A percentile compares a stretch with the other conserved stretches of the same genome.
These are phyloP conservation scores for Drosophila meridionalis DNA, from an alignment of 2,888 invertebrate species.

Conservation along the genomic window DNA sequence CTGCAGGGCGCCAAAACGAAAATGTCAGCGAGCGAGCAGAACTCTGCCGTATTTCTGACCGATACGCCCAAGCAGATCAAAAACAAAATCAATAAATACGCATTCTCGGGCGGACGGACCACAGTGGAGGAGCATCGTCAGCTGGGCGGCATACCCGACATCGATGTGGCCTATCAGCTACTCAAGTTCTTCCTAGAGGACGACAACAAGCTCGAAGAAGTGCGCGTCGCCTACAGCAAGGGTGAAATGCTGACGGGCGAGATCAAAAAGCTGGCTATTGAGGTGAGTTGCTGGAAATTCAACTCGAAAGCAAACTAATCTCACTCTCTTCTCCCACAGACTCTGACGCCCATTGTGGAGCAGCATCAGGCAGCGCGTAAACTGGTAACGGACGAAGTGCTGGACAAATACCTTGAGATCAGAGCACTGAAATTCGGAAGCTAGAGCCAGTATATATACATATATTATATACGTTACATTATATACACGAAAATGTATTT, in stretches of 20 bases:
- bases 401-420: constrained; percentile 93
- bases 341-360: constrained; percentile 91
- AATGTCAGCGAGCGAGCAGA: constrained; percentile 98
- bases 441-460: constrained; percentile 40
- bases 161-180: constrained; percentile 98
- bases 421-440: constrained; percentile 89
- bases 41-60: constrained; percentile 97
- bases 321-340: constrained; percentile 58
- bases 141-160: constrained; percentile 97
- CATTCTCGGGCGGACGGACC: constrained; percentile 97
- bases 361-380: constrained; percentile 93
- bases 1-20: constrained; percentile 98
- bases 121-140: constrained; percentile 96
- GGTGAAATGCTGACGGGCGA: constrained; percentile 97
- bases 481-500: constrained; percentile 37
- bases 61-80: constrained; percentile 98
- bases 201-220: constrained; percentile 92
- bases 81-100: constrained; percentile 98
- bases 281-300: constrained; percentile 78
- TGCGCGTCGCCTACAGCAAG: constrained; percentile 85
- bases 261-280: constrained; percentile 95
- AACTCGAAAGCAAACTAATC: background rate
- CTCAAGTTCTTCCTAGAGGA: constrained; percentile 97
- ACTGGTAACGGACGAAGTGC: constrained; percentile 92
- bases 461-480: background rate